phyloP scores from a whole-genome alignment of 2,113 vertebrate species.

The Salminus brasiliensis region DNA sequence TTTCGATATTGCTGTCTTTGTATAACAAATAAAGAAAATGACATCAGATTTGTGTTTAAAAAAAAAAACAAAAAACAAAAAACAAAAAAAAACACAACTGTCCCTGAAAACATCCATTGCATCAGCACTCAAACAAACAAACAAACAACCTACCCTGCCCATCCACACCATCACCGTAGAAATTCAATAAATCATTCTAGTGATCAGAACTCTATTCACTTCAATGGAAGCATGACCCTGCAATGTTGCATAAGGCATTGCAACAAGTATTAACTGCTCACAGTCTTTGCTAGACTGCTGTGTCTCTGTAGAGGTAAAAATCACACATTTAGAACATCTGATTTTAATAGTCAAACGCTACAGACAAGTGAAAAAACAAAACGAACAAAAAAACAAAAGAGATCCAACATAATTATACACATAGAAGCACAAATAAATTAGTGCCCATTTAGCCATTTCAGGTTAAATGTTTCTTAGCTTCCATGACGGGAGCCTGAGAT shows the following conservation, averaged over 20 bases:
- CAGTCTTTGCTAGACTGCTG: constrained; percentile 63
- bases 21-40: constrained; percentile 53
- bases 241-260: constrained; percentile 76
- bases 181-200: constrained; percentile 76
- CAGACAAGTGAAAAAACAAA: constrained; percentile 37
- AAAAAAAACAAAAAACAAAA: constrained; percentile 12
- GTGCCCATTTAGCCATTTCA: constrained; percentile 33
- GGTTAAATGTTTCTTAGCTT: constrained; percentile 43
- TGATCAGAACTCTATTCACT: constrained; percentile 67
- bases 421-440: constrained; percentile 41
- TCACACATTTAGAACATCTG: constrained; percentile 39
- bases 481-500: constrained; percentile 39
- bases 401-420: constrained; percentile 31
- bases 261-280: constrained; percentile 64
- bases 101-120: constrained; percentile 62
- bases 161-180: constrained; percentile 59
- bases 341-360: constrained; percentile 58
- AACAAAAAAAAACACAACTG: not conserved
- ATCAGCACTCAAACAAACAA: constrained; percentile 56
- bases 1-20: constrained; percentile 74
- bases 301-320: constrained; percentile 64
- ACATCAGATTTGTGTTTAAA: constrained; percentile 8
- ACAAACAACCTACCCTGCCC: constrained; percentile 54
- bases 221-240: constrained; percentile 69
- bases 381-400: no score